Conservation (phyloP, 2,888 invertebrate species). For the Lacanobia oleracea region DNA sequence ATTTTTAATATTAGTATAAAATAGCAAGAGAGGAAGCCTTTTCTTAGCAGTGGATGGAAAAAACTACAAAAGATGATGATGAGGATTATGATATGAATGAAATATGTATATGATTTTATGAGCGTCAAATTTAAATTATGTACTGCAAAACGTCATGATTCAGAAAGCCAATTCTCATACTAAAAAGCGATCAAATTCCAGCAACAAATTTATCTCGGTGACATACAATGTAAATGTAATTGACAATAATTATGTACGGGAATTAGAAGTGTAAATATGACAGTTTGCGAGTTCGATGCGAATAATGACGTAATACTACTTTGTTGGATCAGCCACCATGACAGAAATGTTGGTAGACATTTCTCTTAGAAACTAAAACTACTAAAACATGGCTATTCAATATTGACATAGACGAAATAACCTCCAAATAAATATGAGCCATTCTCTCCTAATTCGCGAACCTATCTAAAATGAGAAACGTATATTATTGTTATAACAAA, state of each 20-base stretch:
- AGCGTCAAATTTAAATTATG: too few species aligned
- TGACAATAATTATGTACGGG: too few species aligned
- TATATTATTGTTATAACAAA: conserved; percentile 52
- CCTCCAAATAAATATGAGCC: background rate
- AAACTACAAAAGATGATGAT: background rate
- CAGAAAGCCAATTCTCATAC: too few species aligned
- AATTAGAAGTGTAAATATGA: too few species aligned
- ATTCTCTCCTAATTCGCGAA: conserved; percentile 2
- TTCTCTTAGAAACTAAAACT: background rate
- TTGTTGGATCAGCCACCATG: background rate
- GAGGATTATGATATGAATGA: background rate
- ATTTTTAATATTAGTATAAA: too few species aligned
- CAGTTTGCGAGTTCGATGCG: too few species aligned
- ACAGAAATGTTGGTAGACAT: too few species aligned
- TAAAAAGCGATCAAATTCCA: too few species aligned
- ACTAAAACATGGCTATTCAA: background rate
- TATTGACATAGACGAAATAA: conserved; percentile 5
- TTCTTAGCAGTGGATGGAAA: background rate
- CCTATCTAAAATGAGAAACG: conserved; percentile 21
- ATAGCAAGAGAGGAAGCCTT: background rate
- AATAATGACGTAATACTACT: too few species aligned
- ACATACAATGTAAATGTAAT: too few species aligned
- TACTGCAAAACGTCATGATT: too few species aligned
- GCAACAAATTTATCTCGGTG: too few species aligned
- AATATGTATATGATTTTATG: background rate